These are phyloP conservation scores for Takifugu bimaculatus DNA, from an alignment of 2,113 vertebrate species.

Conservation along the genomic window DNA sequence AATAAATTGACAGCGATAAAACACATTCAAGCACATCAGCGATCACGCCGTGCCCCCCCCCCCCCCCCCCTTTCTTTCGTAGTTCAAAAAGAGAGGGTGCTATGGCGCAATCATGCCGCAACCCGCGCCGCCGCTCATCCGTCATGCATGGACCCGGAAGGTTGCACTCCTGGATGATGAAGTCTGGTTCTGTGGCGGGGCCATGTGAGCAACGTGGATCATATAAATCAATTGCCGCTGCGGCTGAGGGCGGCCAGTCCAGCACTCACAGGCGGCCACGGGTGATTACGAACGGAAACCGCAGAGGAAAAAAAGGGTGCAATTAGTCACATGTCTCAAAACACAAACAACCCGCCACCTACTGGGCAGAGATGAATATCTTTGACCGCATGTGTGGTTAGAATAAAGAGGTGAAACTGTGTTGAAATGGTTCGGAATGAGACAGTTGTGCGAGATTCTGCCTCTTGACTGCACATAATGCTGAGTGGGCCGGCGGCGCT, in stretches of 20 bases:
- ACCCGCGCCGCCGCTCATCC: constrained; percentile 36
- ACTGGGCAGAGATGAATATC: no score
- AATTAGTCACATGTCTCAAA: no score
- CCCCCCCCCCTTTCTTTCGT: background rate
- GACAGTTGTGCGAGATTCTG: constrained; percentile 12
- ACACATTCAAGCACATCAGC: constrained; percentile 25
- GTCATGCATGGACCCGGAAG: constrained; percentile 40
- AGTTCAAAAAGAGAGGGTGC: constrained; percentile 10
- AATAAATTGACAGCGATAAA: constrained; percentile 2
- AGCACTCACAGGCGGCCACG: constrained; percentile 20
- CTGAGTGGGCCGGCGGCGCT: constrained; percentile 30
- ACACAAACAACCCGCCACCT: no score
- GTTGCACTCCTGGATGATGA: constrained; percentile 51
- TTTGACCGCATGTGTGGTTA: background rate
- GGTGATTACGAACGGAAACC: constrained; percentile 30
- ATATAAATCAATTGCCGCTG: constrained; percentile 50
- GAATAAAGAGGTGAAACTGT: constrained; percentile 6
- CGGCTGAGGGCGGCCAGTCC: constrained; percentile 25
- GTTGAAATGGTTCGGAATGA: constrained; percentile 20
- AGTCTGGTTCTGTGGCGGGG: constrained; percentile 43
- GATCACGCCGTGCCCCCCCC: constrained; percentile 5
- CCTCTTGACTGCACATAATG: constrained; percentile 31
- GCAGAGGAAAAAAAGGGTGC: no score
- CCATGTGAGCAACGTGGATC: constrained; percentile 48
- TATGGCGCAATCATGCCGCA: constrained; percentile 36